Percentiles rank a stretch among this genome's conserved stretches.
These are phyloP conservation scores for Drosophila robusta DNA, from an alignment of 2,888 invertebrate species.

Conservation along the genomic window DNA sequence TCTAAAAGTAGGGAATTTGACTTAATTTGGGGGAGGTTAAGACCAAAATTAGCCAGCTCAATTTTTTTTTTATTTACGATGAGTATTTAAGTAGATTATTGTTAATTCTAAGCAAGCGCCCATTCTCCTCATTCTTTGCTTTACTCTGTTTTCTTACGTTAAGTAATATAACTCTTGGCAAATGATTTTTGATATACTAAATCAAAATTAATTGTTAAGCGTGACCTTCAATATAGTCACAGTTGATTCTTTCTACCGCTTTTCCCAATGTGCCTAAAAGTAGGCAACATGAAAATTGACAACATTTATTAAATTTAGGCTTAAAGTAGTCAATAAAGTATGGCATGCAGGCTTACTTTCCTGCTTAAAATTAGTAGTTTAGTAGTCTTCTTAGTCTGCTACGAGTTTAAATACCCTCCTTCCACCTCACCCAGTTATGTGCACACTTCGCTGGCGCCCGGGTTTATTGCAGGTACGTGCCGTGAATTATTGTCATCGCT, in stretches of 20 bases:
- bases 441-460: constrained; percentile 26
- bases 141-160: too few relatives aligned
- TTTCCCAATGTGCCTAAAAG: neutral
- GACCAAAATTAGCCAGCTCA: constrained; percentile 5
- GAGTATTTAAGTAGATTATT: constrained; percentile 19
- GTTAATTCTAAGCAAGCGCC: too few relatives aligned
- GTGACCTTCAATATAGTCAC: too few relatives aligned
- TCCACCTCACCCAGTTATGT: neutral
- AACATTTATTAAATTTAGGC: neutral
- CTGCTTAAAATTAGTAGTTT: constrained; percentile 34
- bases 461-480: constrained; percentile 76
- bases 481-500: constrained; percentile 74
- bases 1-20: constrained; percentile 18
- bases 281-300: constrained; percentile 7
- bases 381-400: constrained; percentile 11
- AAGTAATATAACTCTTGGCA: too few relatives aligned
- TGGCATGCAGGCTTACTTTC: neutral
- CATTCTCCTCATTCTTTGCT: too few relatives aligned
- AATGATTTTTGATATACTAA: too few relatives aligned
- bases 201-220: too few relatives aligned
- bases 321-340: neutral
- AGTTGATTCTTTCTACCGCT: too few relatives aligned
- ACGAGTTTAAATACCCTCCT: neutral
- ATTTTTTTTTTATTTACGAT: constrained; percentile 21
- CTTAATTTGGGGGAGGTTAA: neutral